A percentile compares a stretch with the other conserved stretches of the same genome.
Conservation (phyloP, 2,888 invertebrate genomes). For the Drosophila prolongata region DNA sequence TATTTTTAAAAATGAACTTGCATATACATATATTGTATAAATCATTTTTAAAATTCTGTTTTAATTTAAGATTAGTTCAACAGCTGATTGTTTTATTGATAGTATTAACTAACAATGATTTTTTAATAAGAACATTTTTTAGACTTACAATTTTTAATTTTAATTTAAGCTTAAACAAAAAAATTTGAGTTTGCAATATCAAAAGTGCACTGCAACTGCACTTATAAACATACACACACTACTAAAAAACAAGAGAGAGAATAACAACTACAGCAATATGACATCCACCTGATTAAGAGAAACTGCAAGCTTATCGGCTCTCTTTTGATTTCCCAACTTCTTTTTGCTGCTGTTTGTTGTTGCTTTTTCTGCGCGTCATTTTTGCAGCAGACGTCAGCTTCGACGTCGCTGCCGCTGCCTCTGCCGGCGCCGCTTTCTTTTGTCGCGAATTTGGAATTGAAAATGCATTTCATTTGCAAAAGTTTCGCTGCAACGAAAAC, state of each 20-base stretch:
- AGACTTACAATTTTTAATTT: too few relatives aligned
- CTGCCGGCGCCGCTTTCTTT: conserved; percentile 57
- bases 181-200: background rate
- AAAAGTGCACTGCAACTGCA: conserved; percentile 22
- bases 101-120: too few relatives aligned
- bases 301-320: conserved; percentile 16
- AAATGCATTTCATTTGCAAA: conserved; percentile 72
- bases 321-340: conserved; percentile 7
- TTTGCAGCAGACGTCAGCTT: conserved; percentile 13
- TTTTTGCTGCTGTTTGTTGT: conserved; percentile 17
- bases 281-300: conserved; percentile 21
- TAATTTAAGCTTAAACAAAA: too few relatives aligned
- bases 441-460: conserved; percentile 50
- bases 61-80: too few relatives aligned
- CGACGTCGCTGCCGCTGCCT: conserved; percentile 5
- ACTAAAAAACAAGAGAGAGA: background rate
- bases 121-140: too few relatives aligned
- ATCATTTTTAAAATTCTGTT: too few relatives aligned
- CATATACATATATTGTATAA: too few relatives aligned
- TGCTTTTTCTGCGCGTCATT: conserved; percentile 21
- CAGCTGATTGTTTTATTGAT: too few relatives aligned
- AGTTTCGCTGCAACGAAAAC: conserved; percentile 67
- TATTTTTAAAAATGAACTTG: too few relatives aligned
- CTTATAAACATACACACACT: background rate
- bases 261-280: background rate